Conservation (phyloP, 2,888 invertebrate genomes). For the Phyto melanocephala region DNA sequence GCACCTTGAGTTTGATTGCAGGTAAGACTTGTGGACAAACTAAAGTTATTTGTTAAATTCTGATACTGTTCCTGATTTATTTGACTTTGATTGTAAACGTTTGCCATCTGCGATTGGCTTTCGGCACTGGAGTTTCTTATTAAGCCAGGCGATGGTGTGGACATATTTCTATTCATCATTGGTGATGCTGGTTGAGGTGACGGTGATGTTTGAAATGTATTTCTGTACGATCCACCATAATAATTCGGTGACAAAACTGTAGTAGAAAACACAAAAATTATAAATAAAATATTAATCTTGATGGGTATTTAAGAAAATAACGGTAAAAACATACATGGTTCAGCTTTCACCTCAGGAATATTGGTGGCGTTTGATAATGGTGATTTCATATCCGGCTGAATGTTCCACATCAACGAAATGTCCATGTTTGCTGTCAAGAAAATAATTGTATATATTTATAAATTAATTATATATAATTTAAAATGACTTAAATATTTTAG, state of each 20-base stretch:
- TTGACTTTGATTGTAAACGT: conserved; percentile 49
- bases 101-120: conserved; percentile 61
- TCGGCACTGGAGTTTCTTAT: conserved; percentile 59
- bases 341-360: conserved; percentile 69
- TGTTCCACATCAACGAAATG: conserved; percentile 39
- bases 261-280: background rate
- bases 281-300: background rate
- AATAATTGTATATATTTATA: background rate
- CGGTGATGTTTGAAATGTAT: conserved; percentile 69
- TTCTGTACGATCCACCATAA: conserved; percentile 67
- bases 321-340: conserved; percentile 69
- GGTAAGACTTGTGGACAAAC: conserved; percentile 54
- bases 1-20: conserved; percentile 54
- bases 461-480: background rate
- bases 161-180: conserved; percentile 65
- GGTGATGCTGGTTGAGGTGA: conserved; percentile 73
- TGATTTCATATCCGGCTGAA: conserved; percentile 52
- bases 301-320: background rate
- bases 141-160: conserved; percentile 65
- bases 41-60: conserved; percentile 39
- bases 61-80: conserved; percentile 39
- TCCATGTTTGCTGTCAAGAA: conserved; percentile 31
- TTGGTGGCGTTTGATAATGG: conserved; percentile 35
- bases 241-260: conserved; percentile 69
- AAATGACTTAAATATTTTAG: no score